Base-by-base conservation (phyloP, 2,113 vertebrate species). In the Myiopsitta monachus region DNA sequence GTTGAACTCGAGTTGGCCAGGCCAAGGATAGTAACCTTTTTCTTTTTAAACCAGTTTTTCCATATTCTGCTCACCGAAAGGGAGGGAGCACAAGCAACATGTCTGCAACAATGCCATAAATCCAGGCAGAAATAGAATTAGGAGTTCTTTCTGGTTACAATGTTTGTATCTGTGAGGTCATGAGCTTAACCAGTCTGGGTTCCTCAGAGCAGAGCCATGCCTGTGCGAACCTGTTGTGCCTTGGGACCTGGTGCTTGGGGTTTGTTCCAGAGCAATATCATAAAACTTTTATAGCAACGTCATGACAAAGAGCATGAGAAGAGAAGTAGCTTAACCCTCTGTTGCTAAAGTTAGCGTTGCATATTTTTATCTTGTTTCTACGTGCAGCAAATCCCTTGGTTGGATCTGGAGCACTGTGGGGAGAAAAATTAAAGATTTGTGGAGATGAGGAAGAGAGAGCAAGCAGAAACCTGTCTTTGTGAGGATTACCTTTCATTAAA, bases 21-120 rank as follows among this genome's bases (percentile, higher is more conserved):
- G 91, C 90, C 90, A 92, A 88, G 94, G 92, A 90, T 84, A 96
- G 88, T 80, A 82, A 93, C 92, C 74, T 92, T 93, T 93, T 96
- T 82, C 87, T 95, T 94, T 96, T 95, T 72, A 78, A 90, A 84
- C 52, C 83, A 31, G 0, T 88, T 95, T 96, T 95, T 96, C 95
- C 92, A 66, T 94, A 91, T 87, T 86, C 31, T 75, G 21, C 69
- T 94, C 80, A 73, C 92, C 93, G 76, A 76, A 82, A 46, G 47
- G 79, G 80, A 61, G 80, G 73, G 39, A 0, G 8, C 16, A 3
- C 67, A 83, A 95, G 70, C 0, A 10, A 83, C 87, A 59, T 38
- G 77, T 79, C 89, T 96, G 64, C 83, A 94, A 55, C 66, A 78
- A 68, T 47, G 74, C 92, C 54, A 46, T 94, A 95, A 96, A 95